phyloP scores from a whole-genome alignment of 2,113 vertebrate species.

The Callorhinus ursinus region DNA sequence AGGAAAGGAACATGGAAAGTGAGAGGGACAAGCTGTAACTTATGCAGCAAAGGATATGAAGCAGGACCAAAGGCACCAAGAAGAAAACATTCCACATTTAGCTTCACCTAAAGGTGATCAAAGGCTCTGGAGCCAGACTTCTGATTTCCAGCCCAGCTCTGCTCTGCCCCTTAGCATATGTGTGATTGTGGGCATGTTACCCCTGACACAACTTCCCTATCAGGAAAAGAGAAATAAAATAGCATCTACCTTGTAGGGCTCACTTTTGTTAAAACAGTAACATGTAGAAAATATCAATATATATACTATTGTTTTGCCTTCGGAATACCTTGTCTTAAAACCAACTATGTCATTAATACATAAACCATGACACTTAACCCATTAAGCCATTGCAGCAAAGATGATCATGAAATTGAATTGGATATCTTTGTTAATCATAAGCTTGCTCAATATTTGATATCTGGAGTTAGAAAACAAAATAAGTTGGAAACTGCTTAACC shows the following conservation, averaged over 20 bases:
- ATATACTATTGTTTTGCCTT: not conserved
- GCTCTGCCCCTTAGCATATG: not conserved
- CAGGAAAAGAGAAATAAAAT: not conserved
- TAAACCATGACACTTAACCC: not conserved
- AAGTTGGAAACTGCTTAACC: conserved; percentile 73
- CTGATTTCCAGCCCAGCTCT: not conserved
- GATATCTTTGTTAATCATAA: not conserved
- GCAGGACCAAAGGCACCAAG: not conserved
- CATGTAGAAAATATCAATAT: not conserved
- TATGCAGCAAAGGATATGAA: not conserved
- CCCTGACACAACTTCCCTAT: not conserved
- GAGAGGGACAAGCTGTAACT: not conserved
- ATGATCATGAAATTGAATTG: not conserved
- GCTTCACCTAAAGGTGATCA: not conserved
- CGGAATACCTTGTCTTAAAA: conserved; percentile 35
- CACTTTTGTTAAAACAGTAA: not conserved
- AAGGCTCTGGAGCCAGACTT: not conserved
- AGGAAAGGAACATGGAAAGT: not conserved
- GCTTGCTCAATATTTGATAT: not conserved
- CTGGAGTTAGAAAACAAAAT: conserved; percentile 75
- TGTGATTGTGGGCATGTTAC: not conserved
- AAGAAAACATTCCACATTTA: not conserved
- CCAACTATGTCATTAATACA: not conserved
- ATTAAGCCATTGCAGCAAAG: not conserved
- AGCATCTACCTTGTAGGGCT: not conserved